A percentile compares a stretch with the other conserved stretches of the same genome.
phyloP scores from a whole-genome alignment of 2,113 vertebrate genomes.

The Pseudonaja textilis region DNA sequence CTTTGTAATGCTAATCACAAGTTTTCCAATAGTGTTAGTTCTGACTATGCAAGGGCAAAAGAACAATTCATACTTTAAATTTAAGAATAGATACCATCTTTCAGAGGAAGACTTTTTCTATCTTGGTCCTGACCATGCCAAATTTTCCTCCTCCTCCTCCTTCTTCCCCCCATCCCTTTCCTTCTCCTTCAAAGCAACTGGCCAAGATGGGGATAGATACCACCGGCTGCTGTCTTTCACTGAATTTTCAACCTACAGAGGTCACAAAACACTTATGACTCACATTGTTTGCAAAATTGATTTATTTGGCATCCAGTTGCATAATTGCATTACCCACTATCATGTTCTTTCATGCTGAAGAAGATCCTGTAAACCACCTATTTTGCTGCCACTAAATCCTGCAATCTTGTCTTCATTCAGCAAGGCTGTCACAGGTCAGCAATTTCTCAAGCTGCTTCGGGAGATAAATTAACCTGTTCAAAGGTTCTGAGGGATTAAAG shows the following conservation, averaged over 20 bases:
- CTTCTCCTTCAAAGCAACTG: not conserved
- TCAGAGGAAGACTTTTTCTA: not conserved
- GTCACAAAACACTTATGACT: not conserved
- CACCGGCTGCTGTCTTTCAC: not conserved
- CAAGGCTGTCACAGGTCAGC: not conserved
- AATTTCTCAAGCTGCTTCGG: not conserved
- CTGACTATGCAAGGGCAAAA: not conserved
- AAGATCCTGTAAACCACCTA: not conserved
- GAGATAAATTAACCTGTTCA: not conserved
- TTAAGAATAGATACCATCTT: not conserved
- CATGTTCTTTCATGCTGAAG: not conserved
- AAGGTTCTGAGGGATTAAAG: fast-evolving
- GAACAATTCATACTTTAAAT: not conserved
- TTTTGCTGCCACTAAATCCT: fast-evolving
- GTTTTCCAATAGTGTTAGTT: not conserved
- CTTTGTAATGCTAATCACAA: not conserved
- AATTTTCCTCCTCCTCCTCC: too few relatives aligned
- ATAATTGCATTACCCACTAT: not conserved
- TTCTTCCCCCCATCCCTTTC: too few relatives aligned
- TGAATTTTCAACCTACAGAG: not conserved
- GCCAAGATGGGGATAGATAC: not conserved
- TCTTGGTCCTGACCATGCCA: not conserved
- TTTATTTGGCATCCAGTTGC: not conserved
- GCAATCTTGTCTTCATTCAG: not conserved
- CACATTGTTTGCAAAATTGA: not conserved